Percentiles rank a stretch among this genome's conserved stretches.
These are phyloP conservation scores for Molorchus minor DNA, from an alignment of 2,888 invertebrate genomes.

Conservation along the genomic window DNA sequence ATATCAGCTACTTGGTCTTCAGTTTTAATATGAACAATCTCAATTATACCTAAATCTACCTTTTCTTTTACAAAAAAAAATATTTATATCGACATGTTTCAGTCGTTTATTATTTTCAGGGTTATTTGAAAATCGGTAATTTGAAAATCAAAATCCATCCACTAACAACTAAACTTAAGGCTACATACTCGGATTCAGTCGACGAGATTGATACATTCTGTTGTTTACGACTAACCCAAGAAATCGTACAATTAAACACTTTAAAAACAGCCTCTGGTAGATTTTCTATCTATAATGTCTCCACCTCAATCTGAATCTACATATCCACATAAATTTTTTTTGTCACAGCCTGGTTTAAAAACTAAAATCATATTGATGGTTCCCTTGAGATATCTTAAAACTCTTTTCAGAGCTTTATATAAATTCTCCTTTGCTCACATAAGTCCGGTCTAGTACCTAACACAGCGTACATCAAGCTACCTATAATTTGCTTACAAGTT, in stretches of 20 bases:
- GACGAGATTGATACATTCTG: constrained; percentile 4
- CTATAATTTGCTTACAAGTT: constrained; percentile 36
- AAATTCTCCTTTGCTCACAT: constrained; percentile 32
- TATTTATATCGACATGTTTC: not conserved
- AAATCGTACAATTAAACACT: constrained; percentile 1
- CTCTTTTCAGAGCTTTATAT: constrained; percentile 28
- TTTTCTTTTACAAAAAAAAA: not conserved
- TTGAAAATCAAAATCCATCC: not conserved
- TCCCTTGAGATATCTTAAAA: constrained; percentile 34
- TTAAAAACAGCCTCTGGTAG: constrained; percentile 16
- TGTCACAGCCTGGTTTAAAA: not conserved
- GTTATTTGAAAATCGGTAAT: not conserved
- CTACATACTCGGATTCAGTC: constrained; percentile 26
- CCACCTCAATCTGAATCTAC: not conserved
- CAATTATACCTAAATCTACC: not conserved
- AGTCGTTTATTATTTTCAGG: not conserved
- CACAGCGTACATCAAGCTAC: constrained; percentile 36
- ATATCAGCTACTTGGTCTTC: not conserved
- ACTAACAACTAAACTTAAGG: constrained; percentile 11
- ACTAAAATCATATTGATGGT: not conserved
- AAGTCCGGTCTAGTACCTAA: constrained; percentile 37
- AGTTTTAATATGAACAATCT: not conserved
- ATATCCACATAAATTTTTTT: not conserved
- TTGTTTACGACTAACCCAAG: constrained; percentile 7
- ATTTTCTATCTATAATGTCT: not conserved